Percentiles rank a stretch among this genome's conserved stretches.
Evolutionary conservation across 2,113 vertebrate species (phyloP).

Genomic region (Hippolais icterina): DNA sequence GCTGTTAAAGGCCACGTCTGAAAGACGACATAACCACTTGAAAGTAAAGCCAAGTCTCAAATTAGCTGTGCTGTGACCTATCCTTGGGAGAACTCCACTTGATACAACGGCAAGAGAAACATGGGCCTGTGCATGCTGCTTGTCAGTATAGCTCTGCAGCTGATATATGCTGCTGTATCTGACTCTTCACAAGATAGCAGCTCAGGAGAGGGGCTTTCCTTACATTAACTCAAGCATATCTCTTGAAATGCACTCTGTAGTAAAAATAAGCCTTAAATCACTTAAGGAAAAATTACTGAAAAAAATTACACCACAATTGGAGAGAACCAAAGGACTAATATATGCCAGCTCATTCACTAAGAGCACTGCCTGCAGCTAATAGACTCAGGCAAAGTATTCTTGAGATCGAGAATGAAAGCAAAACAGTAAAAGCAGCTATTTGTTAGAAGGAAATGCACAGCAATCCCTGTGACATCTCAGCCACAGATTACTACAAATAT

Average conservation of each 20-base stretch:
- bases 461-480: background rate
- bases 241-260: background rate
- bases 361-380: background rate
- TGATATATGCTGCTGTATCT: background rate
- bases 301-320: background rate
- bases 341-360: fast-evolving
- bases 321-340: background rate
- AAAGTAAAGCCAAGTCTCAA: constrained; percentile 28
- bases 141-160: background rate
- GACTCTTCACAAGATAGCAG: background rate
- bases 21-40: background rate
- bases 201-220: background rate
- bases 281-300: background rate
- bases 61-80: background rate
- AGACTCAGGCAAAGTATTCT: background rate
- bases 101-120: background rate
- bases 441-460: background rate
- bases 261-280: background rate
- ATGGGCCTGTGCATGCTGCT: background rate
- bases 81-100: background rate
- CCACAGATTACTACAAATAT: fast-evolving
- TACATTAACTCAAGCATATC: background rate
- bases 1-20: background rate
- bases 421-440: background rate
- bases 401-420: background rate